phyloP scores from a whole-genome alignment of 2,888 invertebrate genomes.

The Campoplex nolae region DNA sequence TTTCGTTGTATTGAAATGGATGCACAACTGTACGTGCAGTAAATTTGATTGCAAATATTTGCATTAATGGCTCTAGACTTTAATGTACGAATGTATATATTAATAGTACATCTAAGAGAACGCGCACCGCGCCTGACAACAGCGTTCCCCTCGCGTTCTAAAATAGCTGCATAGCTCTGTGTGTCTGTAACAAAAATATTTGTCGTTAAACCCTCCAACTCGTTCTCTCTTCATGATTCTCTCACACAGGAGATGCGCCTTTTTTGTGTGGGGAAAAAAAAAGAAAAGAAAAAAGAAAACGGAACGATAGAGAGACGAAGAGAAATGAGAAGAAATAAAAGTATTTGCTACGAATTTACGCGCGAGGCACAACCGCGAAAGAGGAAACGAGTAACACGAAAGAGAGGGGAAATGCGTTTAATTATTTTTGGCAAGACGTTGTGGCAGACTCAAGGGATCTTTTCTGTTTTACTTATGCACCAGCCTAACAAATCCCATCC shows the following conservation, averaged over 20 bases:
- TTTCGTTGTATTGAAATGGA: background rate
- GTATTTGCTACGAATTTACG: conserved; percentile 38
- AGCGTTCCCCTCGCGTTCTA: conserved; percentile 66
- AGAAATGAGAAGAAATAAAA: conserved; percentile 19
- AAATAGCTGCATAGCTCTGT: conserved; percentile 63
- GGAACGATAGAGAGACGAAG: background rate
- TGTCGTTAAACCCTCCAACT: conserved; percentile 27
- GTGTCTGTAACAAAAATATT: conserved; percentile 52
- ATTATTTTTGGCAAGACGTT: conserved; percentile 65
- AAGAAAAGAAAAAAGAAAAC: background rate
- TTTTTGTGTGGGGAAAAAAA: too few relatives aligned
- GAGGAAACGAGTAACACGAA: conserved; percentile 7
- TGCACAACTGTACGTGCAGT: background rate
- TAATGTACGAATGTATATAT: conserved; percentile 13
- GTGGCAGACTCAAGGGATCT: conserved; percentile 32
- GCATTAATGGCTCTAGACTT: conserved; percentile 7
- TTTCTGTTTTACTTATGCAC: conserved; percentile 28
- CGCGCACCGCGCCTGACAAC: conserved; percentile 61
- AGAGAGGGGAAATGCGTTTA: conserved; percentile 32
- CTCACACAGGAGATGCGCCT: conserved; percentile 21
- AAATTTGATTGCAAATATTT: conserved; percentile 17
- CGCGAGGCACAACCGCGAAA: conserved; percentile 20
- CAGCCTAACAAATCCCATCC: conserved; percentile 14
- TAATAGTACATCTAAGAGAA: conserved; percentile 17
- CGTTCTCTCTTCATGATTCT: conserved; percentile 4